Evolutionary conservation across 2,797 vertebrate genomes (phyloP), one percentile per base, ranked within the genome.

Genomic region (Odontamblyopus lacepedii): DNA sequence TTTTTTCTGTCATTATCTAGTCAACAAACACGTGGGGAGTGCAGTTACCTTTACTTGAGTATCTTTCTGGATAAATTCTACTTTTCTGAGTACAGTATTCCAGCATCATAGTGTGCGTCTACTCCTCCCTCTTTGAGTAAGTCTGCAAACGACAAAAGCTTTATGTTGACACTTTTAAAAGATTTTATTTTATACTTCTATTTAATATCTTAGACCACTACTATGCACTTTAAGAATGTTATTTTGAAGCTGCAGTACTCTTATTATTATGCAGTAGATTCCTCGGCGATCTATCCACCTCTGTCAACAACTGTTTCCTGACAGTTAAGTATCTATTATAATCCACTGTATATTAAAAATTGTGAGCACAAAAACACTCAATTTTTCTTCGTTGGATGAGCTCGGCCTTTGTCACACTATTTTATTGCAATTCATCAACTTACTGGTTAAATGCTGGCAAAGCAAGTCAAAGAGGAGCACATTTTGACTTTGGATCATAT

Each of bases 371-470:
- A 18, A 19, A 51, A 51, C 44, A 26, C 2, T 18, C 5, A 3
- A 15, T 48, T 44, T 64, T 16, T 19, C 12, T 16, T 19, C 4
- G 4, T 15, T 48, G 44, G 23, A 15, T 48, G 15, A 18, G 7
- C 48, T 50, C 2, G 15, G 64, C 44, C 16, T 8, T 26, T 13
- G 61, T 29, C 29, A 55, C 27, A 65, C 44, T 32, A 5, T 71
- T 86, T 79, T n/a, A 71, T 77, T 71, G 16, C 63, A 56, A 83
- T 75, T 64, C 59, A 81, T 78, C 30, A 48, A 60, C 6, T 19
- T 1, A 12, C 64, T 35, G 29, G 18, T 74, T 32, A 70, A 50
- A 63, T n/a, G 1, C 67, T 50, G 18, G 6, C 1, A 35, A 50
- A 26, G 27, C 44, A 61, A 62, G 67, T 53, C 68, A 27, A 41